A percentile compares a stretch with the other conserved stretches of the same genome.
phyloP scores from a whole-genome alignment of 2,797 vertebrate species.

The Aviceda leuphotes region DNA sequence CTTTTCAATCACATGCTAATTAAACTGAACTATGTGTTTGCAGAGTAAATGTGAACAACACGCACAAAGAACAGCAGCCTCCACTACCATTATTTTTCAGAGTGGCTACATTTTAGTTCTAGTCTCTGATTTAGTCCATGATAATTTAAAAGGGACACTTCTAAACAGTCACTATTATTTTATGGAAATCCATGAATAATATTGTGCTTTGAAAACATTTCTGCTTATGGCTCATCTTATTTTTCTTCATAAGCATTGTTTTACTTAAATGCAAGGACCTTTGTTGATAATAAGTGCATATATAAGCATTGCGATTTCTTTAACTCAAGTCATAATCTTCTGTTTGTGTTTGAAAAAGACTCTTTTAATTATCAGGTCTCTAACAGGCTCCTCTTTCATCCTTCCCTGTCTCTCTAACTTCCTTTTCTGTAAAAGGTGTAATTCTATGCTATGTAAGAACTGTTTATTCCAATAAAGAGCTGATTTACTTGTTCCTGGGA shows the following conservation, averaged over 20 bases:
- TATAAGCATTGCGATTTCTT: constrained; percentile 44
- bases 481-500: constrained; percentile 17
- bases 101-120: not conserved
- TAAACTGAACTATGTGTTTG: constrained; percentile 56
- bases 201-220: constrained; percentile 19
- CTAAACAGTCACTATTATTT: constrained; percentile 20
- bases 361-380: constrained; percentile 71
- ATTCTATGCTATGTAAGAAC: constrained; percentile 34
- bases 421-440: constrained; percentile 49
- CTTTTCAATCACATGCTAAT: constrained; percentile 74
- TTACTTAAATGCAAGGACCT: constrained; percentile 25
- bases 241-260: not conserved
- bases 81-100: not conserved
- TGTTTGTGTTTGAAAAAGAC: constrained; percentile 48
- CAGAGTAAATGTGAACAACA: constrained; percentile 27
- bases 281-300: constrained; percentile 42
- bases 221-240: not conserved
- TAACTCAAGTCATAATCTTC: constrained; percentile 49
- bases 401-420: constrained; percentile 47
- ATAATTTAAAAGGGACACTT: constrained; percentile 44
- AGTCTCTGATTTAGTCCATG: constrained; percentile 44
- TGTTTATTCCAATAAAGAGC: constrained; percentile 35
- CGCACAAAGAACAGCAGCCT: not conserved
- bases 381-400: constrained; percentile 68
- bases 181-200: constrained; percentile 36